Evolutionary conservation across 2,888 invertebrate genomes (phyloP), one percentile per base, ranked within the genome.

Genomic region (Gibbula magus): DNA sequence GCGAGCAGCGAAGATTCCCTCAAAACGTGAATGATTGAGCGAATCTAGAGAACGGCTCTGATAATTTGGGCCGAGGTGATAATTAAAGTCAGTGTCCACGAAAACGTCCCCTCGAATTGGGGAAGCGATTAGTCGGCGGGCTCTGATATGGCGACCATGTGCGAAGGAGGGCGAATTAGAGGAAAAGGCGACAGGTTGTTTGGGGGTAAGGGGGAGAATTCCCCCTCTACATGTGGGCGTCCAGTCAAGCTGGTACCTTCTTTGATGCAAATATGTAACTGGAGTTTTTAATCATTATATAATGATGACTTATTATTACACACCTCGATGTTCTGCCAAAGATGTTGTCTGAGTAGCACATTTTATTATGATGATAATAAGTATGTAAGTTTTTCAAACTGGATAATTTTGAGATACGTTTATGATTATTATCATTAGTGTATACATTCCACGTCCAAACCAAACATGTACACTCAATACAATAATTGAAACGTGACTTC

Each of bases 21-120:
- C 70, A 70, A 70, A 70, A 70, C 35, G 35, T 35, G 70, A 39
- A 70, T 70, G 70, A 70, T 70, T 70, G 70, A 70, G 35, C 70
- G 70, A n/a, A 32, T 70, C 70, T 39, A 13, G 35, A 13, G 39
- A 39, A 13, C 70, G 35, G 35, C 70, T 32, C 70, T 20, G 35
- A 70, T 70, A 70, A 70, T 70, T 70, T 32, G 70, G 70, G 35
- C 18, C 35, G 35, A 39, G 70, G 70, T 70, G 70, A 70, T 70
- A 70, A 70, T 70, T 70, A 70, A 70, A 70, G 32, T 70, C 29
- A 70, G 35, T 35, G 35, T 39, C 39, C n/a, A 16, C n/a, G 39
- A 35, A 25, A 20, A 20, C 70, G 70, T 70, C 70, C 20, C 35
- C n/a, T 70, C 35, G 32, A 7, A 70, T 70, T 32, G 70, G 18